Evolutionary conservation across 2,113 vertebrate species (phyloP).

Genomic region (Rhinoptilus africanus): DNA sequence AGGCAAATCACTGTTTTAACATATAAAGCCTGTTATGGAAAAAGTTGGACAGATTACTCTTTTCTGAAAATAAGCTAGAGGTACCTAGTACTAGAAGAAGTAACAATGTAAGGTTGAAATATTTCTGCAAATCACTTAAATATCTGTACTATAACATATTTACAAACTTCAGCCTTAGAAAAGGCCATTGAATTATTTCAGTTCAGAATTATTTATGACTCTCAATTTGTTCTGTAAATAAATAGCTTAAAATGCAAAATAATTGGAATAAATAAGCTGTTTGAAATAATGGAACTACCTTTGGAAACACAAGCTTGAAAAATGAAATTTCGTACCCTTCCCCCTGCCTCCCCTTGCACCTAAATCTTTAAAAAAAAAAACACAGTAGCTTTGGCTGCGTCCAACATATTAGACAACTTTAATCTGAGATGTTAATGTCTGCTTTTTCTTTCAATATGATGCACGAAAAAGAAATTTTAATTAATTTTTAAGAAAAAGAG

Average conservation of each 20-base stretch:
- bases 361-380: neutral
- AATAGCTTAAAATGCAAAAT: neutral
- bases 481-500: neutral
- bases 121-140: neutral
- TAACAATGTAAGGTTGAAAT: neutral
- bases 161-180: neutral
- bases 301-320: neutral
- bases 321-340: neutral
- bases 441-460: neutral
- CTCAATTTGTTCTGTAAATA: neutral
- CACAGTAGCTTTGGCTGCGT: neutral
- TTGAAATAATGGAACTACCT: neutral
- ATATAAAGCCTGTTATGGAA: neutral
- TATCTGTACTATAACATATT: neutral
- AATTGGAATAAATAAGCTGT: neutral
- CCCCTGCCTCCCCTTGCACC: neutral
- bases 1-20: neutral
- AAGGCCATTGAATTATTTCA: no score
- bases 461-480: neutral
- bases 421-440: neutral
- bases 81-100: neutral
- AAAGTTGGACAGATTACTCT: slow-evolving; percentile 8
- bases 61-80: neutral
- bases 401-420: neutral
- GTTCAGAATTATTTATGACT: neutral